Conservation (phyloP, 2,797 vertebrate genomes). For the Squalus acanthias region DNA sequence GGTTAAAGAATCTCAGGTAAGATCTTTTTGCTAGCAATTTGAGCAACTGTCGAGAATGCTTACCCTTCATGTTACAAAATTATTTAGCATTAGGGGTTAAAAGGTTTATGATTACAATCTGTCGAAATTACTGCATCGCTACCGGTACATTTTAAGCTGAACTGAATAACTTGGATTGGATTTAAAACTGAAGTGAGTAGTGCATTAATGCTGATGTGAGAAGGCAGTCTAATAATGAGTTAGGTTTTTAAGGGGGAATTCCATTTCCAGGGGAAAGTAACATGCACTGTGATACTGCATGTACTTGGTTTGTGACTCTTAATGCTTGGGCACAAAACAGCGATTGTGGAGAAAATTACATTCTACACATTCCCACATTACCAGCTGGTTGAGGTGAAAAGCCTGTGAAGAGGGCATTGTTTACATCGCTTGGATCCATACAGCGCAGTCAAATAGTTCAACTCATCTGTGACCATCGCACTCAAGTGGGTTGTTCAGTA, state of each 20-base stretch:
- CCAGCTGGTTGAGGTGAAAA: background rate
- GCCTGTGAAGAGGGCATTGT: background rate
- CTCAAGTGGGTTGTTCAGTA: background rate
- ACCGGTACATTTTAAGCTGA: background rate
- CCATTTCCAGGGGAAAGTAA: background rate
- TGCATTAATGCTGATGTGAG: background rate
- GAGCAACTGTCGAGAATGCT: background rate
- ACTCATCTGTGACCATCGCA: background rate
- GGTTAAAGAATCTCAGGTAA: slow-evolving; percentile 86
- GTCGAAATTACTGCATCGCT: background rate
- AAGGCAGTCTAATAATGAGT: background rate
- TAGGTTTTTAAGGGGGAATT: background rate
- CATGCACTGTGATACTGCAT: background rate
- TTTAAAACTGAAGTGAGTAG: background rate
- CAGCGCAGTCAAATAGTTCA: background rate
- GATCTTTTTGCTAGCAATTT: background rate
- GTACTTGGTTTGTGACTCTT: background rate
- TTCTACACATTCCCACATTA: background rate
- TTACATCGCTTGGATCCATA: background rate
- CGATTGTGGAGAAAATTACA: background rate
- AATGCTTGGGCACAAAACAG: background rate
- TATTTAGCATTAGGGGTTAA: background rate
- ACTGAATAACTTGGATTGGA: background rate
- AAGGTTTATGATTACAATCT: background rate
- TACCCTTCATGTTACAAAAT: background rate